phyloP scores from a whole-genome alignment of 2,797 vertebrate genomes.

The Muraenolepis orangiensis region DNA sequence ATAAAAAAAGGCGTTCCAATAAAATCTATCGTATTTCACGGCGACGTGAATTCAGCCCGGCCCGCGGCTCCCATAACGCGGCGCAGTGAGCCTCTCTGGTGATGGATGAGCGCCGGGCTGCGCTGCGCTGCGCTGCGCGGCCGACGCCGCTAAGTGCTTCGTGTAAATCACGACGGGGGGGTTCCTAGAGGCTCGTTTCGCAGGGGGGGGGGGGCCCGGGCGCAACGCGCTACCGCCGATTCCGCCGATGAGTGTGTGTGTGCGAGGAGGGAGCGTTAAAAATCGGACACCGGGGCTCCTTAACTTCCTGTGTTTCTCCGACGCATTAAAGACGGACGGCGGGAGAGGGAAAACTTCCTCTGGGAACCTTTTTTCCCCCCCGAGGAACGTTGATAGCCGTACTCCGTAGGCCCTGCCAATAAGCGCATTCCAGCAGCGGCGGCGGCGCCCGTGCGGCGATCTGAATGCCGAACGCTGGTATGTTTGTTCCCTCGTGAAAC shows the following conservation, averaged over 20 bases:
- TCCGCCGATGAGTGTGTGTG: neutral
- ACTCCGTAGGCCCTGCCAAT: too few relatives aligned
- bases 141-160: slow-evolving; percentile 12
- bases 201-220: neutral
- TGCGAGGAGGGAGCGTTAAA: neutral
- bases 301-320: neutral
- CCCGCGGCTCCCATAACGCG: too few relatives aligned
- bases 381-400: slow-evolving; percentile 64
- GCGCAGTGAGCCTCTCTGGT: too few relatives aligned
- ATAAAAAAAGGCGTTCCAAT: neutral
- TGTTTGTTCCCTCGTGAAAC: slow-evolving; percentile 78
- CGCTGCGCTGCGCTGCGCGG: too few relatives aligned
- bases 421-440: slow-evolving; percentile 63
- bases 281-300: neutral
- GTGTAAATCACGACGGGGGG: slow-evolving; percentile 18
- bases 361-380: too few relatives aligned
- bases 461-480: slow-evolving; percentile 73
- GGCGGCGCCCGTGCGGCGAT: slow-evolving; percentile 52
- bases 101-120: neutral
- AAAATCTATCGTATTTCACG: neutral
- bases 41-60: neutral
- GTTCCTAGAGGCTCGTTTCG: slow-evolving; percentile 24
- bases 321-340: neutral
- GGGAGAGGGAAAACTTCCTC: slow-evolving; percentile 54
- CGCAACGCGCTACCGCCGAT: slow-evolving; percentile 35